phyloP scores from a whole-genome alignment of 2,113 vertebrate species.

The Actinemys pallida region DNA sequence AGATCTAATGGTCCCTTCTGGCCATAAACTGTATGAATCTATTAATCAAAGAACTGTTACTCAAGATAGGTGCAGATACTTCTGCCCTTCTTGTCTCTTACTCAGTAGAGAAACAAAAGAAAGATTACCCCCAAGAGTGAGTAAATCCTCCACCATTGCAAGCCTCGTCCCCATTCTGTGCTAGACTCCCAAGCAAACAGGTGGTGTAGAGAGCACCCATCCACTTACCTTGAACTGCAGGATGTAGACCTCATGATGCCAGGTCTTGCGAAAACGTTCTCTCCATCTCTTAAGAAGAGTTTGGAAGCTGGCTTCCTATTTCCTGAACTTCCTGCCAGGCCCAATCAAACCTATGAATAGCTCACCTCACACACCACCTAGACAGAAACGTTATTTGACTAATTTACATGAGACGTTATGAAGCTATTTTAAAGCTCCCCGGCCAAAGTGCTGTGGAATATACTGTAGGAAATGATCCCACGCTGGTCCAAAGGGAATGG shows the following conservation, averaged over 20 bases:
- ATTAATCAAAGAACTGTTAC: background rate
- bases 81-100: background rate
- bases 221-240: background rate
- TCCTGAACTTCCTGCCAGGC: background rate
- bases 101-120: background rate
- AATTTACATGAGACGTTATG: no score
- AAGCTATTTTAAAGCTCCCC: background rate
- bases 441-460: background rate
- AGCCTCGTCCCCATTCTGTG: background rate
- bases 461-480: background rate
- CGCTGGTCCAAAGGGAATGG: background rate
- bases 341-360: background rate
- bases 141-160: rapidly evolving
- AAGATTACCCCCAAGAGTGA: background rate
- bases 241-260: rapidly evolving
- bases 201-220: background rate
- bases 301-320: background rate
- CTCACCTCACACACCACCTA: rapidly evolving
- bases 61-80: rapidly evolving
- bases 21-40: background rate
- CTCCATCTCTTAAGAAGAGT: background rate
- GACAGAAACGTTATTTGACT: background rate
- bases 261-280: background rate
- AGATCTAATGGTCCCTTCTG: background rate
- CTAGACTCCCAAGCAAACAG: background rate